A percentile compares a stretch with the other conserved stretches of the same genome.
phyloP scores from a whole-genome alignment of 2,888 invertebrate genomes.

The Conops quadrifasciatus region DNA sequence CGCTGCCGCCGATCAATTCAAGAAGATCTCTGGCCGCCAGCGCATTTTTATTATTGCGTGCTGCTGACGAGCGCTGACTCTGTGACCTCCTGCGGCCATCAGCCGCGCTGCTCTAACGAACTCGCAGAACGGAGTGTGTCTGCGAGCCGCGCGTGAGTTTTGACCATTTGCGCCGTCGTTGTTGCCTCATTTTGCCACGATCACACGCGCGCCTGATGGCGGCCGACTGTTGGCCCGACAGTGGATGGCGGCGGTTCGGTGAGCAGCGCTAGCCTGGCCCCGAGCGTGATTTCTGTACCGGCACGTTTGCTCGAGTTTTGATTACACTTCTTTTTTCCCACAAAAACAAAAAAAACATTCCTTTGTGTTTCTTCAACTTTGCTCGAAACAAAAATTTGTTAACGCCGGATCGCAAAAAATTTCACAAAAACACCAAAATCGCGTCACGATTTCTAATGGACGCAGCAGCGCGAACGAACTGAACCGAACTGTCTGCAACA shows the following conservation, averaged over 20 bases:
- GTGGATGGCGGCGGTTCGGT: neutral
- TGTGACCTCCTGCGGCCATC: conserved; percentile 17
- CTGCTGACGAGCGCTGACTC: conserved; percentile 15
- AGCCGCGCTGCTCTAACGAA: conserved; percentile 14
- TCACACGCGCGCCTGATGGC: conserved; percentile 19
- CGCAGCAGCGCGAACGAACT: neutral
- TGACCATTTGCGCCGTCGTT: neutral
- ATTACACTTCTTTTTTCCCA: conserved; percentile 51
- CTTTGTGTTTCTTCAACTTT: conserved; percentile 9
- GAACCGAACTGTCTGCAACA: neutral
- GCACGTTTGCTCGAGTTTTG: conserved; percentile 62
- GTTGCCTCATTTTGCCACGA: conserved; percentile 38
- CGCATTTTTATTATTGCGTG: conserved; percentile 20
- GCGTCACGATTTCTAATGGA: conserved; percentile 41
- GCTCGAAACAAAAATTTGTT: conserved; percentile 24
- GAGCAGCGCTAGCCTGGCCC: conserved; percentile 21
- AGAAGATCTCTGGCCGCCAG: conserved; percentile 9
- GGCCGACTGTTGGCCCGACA: neutral
- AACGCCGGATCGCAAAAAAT: conserved; percentile 32
- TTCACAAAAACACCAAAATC: conserved; percentile 37
- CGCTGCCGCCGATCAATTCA: conserved; percentile 13
- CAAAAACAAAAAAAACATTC: neutral
- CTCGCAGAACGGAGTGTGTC: neutral
- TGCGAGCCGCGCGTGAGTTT: neutral
- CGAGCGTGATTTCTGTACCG: conserved; percentile 43